phyloP scores from a whole-genome alignment of 2,113 vertebrate genomes.

The Patagioenas fasciata region DNA sequence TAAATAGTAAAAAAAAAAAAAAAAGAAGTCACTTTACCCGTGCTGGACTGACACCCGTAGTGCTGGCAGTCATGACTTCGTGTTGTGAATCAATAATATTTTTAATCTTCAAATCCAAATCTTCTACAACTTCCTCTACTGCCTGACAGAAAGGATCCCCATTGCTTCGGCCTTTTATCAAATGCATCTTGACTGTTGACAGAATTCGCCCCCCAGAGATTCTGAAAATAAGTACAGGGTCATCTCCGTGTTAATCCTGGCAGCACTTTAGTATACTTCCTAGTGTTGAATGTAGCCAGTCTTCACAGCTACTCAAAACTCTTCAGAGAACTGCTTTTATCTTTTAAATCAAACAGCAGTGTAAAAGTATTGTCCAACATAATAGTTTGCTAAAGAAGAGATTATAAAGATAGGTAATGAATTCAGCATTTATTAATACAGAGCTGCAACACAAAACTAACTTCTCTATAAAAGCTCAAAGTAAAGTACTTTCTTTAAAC shows the following conservation, averaged over 20 bases:
- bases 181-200: constrained; percentile 80
- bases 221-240: constrained; percentile 78
- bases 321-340: constrained; percentile 72
- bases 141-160: constrained; percentile 78
- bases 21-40: constrained; percentile 81
- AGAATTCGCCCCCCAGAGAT: constrained; percentile 83
- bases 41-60: constrained; percentile 88
- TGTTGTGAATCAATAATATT: constrained; percentile 79
- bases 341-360: constrained; percentile 67
- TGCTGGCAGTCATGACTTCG: constrained; percentile 36
- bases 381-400: neutral
- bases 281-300: constrained; percentile 52
- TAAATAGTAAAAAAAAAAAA: constrained; percentile 23
- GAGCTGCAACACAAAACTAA: constrained; percentile 37
- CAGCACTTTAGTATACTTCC: constrained; percentile 58
- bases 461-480: constrained; percentile 3
- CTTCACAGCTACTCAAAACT: constrained; percentile 68
- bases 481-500: neutral
- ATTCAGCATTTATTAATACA: constrained; percentile 35
- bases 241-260: constrained; percentile 63
- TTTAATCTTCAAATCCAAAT: constrained; percentile 86
- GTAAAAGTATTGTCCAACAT: constrained; percentile 7
- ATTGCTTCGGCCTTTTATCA: constrained; percentile 86
- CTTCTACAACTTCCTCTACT: constrained; percentile 79
- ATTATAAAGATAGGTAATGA: constrained; percentile 54